A percentile compares a stretch with the other conserved stretches of the same genome.
Conservation (phyloP, 2,888 invertebrate species). For the Cyaniris semiargus region DNA sequence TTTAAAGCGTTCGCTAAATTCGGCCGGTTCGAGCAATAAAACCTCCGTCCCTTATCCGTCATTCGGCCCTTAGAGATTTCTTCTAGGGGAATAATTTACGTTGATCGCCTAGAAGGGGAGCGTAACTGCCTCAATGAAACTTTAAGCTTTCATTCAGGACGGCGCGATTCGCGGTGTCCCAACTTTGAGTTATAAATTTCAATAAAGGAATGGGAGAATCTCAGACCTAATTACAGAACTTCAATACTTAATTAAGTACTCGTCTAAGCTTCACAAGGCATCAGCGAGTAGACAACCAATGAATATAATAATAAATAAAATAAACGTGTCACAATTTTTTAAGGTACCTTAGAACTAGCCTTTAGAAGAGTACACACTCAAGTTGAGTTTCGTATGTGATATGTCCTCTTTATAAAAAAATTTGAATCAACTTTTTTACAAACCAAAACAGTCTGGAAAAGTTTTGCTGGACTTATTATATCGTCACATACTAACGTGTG, state of each 20-base stretch:
- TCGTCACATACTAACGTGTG: constrained; percentile 40
- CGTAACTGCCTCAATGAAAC: constrained; percentile 79
- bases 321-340: no score
- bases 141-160: constrained; percentile 78
- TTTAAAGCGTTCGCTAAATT: constrained; percentile 68
- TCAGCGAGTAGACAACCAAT: constrained; percentile 12
- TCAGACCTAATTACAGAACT: constrained; percentile 52
- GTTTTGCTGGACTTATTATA: constrained; percentile 30
- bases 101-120: constrained; percentile 77
- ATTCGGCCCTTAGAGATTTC: constrained; percentile 78
- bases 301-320: background rate
- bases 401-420: background rate
- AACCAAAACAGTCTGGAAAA: background rate
- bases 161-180: constrained; percentile 71
- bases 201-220: constrained; percentile 60
- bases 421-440: background rate
- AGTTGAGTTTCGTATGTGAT: no score
- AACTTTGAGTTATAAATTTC: constrained; percentile 76
- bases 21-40: constrained; percentile 75
- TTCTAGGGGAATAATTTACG: constrained; percentile 79
- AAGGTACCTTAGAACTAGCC: no score
- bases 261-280: background rate
- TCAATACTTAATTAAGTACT: constrained; percentile 35
- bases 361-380: no score
- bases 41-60: constrained; percentile 78